A percentile compares a stretch with the other conserved stretches of the same genome.
Conservation (phyloP, 2,797 vertebrate species). For the Limnodromus scolopaceus region DNA sequence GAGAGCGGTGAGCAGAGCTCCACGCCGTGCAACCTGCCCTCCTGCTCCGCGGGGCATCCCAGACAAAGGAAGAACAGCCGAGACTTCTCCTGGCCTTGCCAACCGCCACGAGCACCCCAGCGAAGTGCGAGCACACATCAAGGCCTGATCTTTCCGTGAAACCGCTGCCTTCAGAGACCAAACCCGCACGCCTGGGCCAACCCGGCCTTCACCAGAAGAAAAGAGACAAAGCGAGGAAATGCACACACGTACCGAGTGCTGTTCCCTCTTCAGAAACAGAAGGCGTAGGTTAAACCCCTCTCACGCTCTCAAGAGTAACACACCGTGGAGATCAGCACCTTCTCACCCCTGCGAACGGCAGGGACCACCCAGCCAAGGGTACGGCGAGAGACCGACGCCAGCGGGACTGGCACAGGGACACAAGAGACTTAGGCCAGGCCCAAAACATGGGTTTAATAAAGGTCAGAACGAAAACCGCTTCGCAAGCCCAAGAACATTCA, state of each 20-base stretch:
- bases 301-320: background rate
- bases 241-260: background rate
- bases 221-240: slow-evolving; percentile 6
- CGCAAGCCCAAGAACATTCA: background rate
- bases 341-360: background rate
- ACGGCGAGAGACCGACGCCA: background rate
- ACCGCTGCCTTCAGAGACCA: slow-evolving; percentile 17
- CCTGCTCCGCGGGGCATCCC: background rate
- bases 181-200: background rate
- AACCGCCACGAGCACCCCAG: background rate
- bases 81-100: slow-evolving; percentile 7
- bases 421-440: background rate
- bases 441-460: background rate
- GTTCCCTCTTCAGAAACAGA: slow-evolving; percentile 29
- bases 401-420: background rate
- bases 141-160: slow-evolving; percentile 9
- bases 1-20: background rate
- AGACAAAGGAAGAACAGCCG: slow-evolving; percentile 20
- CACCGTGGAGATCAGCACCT: background rate
- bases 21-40: background rate
- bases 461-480: slow-evolving; percentile 14
- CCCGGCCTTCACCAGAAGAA: slow-evolving; percentile 28
- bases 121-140: background rate
- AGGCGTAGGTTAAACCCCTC: slow-evolving; percentile 13
- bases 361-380: background rate